Percentiles rank a stretch among this genome's conserved stretches.
Evolutionary conservation across 1,140 invertebrate species (phyloP).

Genomic region (Periplaneta americana): DNA sequence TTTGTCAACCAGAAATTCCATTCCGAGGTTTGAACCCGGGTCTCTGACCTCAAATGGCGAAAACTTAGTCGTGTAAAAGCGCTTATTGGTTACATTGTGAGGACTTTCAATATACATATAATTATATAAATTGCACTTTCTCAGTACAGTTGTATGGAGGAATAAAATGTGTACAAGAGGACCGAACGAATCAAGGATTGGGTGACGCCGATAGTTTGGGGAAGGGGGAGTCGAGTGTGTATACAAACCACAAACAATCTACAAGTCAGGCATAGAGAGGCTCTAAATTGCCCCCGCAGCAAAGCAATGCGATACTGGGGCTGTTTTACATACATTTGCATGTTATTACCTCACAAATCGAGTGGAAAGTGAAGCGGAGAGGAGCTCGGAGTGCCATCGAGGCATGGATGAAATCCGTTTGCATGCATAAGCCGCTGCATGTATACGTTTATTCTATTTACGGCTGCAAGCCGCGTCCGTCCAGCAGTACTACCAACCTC

Average conservation of each 20-base stretch:
- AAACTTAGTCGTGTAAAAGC: too few relatives aligned
- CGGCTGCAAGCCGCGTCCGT: not conserved
- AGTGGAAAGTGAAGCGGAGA: conserved; percentile 1
- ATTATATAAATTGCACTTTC: too few relatives aligned
- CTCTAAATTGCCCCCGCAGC: not conserved
- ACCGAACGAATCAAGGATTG: too few relatives aligned
- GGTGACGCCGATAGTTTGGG: too few relatives aligned
- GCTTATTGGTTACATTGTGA: too few relatives aligned
- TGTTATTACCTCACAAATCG: conserved; percentile 17
- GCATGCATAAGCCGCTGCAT: not conserved
- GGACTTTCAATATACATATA: too few relatives aligned
- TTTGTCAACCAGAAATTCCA: too few relatives aligned
- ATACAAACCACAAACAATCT: conserved; percentile 10
- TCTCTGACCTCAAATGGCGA: too few relatives aligned
- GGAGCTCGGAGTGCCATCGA: not conserved
- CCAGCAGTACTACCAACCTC: not conserved
- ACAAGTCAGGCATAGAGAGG: conserved; percentile 7
- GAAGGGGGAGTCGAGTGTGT: conserved; percentile 8
- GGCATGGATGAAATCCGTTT: not conserved
- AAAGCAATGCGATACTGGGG: conserved; percentile 3
- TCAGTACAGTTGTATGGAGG: too few relatives aligned
- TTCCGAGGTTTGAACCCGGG: too few relatives aligned
- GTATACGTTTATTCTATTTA: not conserved
- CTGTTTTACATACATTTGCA: conserved; percentile 14
- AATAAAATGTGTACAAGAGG: too few relatives aligned